Evolutionary conservation across 2,888 invertebrate species (phyloP).

Genomic region (Camptogramma bilineatum): DNA sequence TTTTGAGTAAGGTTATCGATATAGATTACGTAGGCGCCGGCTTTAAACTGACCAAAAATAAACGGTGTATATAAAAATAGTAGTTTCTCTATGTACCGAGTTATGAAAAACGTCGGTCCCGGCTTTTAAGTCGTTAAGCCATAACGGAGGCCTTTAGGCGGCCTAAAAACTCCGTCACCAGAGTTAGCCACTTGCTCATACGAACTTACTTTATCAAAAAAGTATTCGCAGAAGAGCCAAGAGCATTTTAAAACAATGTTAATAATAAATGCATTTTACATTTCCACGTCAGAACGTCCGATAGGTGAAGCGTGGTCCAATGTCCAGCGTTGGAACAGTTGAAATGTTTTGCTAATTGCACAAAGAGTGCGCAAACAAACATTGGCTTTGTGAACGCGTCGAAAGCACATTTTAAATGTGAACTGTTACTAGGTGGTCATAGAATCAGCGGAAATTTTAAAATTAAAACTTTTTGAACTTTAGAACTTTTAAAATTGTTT

Average conservation of each 20-base stretch:
- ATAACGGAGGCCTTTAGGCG: no score
- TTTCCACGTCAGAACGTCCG: constrained; percentile 12
- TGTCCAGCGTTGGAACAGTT: constrained; percentile 30
- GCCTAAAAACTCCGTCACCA: no score
- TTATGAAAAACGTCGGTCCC: no score
- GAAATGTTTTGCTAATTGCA: constrained; percentile 55
- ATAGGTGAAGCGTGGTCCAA: constrained; percentile 10
- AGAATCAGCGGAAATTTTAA: constrained; percentile 9
- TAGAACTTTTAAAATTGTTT: neutral
- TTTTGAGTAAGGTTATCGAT: no score
- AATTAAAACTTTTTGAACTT: neutral
- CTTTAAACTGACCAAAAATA: no score
- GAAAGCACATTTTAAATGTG: constrained; percentile 41
- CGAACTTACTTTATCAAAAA: no score
- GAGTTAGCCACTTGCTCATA: no score
- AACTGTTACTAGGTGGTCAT: constrained; percentile 3
- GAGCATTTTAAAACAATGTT: constrained; percentile 9
- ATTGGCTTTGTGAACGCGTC: constrained; percentile 52
- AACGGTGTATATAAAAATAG: no score
- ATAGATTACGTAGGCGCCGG: no score
- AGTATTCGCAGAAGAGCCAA: neutral
- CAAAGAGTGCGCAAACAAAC: constrained; percentile 49
- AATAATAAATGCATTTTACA: constrained; percentile 8
- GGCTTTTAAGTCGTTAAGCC: no score
- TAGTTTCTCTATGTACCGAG: no score